These are phyloP conservation scores for Rostratula benghalensis DNA, from an alignment of 2,113 vertebrate species.

Conservation along the genomic window DNA sequence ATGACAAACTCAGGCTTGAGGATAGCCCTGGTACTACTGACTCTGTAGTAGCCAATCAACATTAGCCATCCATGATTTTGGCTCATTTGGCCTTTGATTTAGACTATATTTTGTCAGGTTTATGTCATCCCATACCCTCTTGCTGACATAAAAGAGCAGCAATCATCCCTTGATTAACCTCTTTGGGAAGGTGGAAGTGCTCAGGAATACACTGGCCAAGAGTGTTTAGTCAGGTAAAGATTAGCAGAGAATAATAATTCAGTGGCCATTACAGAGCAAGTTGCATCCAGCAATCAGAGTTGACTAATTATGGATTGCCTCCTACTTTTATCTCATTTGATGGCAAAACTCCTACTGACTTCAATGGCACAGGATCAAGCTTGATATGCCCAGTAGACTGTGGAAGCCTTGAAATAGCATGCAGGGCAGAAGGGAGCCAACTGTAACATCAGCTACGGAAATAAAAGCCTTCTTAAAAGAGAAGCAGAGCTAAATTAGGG, in stretches of 20 bases:
- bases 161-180: not conserved
- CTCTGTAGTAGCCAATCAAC: not conserved
- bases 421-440: not conserved
- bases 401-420: not conserved
- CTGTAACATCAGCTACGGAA: not conserved
- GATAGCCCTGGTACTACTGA: not conserved
- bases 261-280: not conserved
- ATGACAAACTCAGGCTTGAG: not conserved
- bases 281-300: not conserved
- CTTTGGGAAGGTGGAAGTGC: not conserved
- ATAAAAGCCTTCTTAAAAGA: not conserved
- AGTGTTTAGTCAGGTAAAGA: not conserved
- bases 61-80: not conserved
- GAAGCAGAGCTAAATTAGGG: not conserved
- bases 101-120: not conserved
- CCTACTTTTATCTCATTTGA: not conserved
- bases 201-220: not conserved
- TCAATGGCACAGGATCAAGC: not conserved
- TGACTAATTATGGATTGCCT: slow-evolving; percentile 33
- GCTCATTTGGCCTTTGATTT: not conserved
- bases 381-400: not conserved
- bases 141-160: not conserved
- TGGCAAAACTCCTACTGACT: slow-evolving; percentile 4
- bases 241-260: slow-evolving; percentile 26
- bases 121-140: not conserved